A percentile compares a stretch with the other conserved stretches of the same genome.
These are phyloP conservation scores for Potamilus streckersoni DNA, from an alignment of 1,140 invertebrate species.

Conservation along the genomic window DNA sequence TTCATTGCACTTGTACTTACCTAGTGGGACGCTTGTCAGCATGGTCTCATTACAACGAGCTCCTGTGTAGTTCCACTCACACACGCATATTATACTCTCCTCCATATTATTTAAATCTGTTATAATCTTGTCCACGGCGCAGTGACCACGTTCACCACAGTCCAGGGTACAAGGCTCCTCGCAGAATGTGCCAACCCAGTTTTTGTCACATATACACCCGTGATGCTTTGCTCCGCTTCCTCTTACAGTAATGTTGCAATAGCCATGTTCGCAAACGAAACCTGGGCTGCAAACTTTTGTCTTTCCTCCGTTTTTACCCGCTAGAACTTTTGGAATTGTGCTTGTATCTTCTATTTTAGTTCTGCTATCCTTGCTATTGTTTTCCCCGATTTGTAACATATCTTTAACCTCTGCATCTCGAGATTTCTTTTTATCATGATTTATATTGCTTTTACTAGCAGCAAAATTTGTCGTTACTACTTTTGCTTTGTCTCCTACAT, in stretches of 20 bases:
- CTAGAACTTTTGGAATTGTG: constrained; percentile 12
- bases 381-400: not conserved
- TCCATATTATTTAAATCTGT: constrained; percentile 3
- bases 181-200: constrained; percentile 51
- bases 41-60: constrained; percentile 16
- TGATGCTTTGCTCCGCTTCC: constrained; percentile 3
- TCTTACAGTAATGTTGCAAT: constrained; percentile 23
- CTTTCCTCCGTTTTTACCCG: not conserved
- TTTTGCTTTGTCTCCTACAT: not conserved
- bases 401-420: not conserved
- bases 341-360: constrained; percentile 16
- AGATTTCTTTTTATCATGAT: not conserved
- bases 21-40: not conserved
- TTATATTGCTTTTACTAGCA: not conserved
- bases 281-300: constrained; percentile 19
- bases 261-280: constrained; percentile 33
- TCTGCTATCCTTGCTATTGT: constrained; percentile 7
- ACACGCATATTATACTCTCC: constrained; percentile 16
- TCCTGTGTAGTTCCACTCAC: constrained; percentile 25
- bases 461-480: not conserved
- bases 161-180: constrained; percentile 43
- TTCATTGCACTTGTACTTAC: no score
- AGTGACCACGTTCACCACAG: constrained; percentile 47
- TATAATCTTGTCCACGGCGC: constrained; percentile 19
- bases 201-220: constrained; percentile 45